phyloP scores from a whole-genome alignment of 2,888 invertebrate species.

The Heteropelma amictum region DNA sequence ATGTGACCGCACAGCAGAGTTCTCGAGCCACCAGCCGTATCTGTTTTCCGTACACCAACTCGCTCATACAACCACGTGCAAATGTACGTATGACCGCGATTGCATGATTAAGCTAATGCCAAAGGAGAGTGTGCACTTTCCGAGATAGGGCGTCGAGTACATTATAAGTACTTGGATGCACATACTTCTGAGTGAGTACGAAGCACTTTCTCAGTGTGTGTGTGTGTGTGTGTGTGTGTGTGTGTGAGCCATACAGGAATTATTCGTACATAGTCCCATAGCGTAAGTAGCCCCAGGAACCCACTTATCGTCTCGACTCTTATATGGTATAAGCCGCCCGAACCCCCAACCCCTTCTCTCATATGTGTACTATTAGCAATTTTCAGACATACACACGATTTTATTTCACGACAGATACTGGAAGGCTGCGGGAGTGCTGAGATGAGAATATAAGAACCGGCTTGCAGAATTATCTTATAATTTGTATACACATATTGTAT shows the following conservation, averaged over 20 bases:
- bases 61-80: neutral
- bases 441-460: constrained; percentile 42
- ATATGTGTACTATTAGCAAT: constrained; percentile 47
- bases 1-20: too few species aligned
- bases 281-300: constrained; percentile 52
- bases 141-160: constrained; percentile 51
- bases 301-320: constrained; percentile 55
- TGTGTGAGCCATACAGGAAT: constrained; percentile 31
- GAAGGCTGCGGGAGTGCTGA: constrained; percentile 19
- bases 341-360: neutral
- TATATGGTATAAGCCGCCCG: constrained; percentile 40
- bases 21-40: neutral
- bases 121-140: constrained; percentile 44
- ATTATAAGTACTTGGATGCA: constrained; percentile 44
- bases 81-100: constrained; percentile 40
- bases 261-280: constrained; percentile 24
- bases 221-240: neutral
- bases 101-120: constrained; percentile 62
- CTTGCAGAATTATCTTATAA: constrained; percentile 26
- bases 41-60: neutral
- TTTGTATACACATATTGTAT: neutral
- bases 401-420: constrained; percentile 48
- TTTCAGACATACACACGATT: constrained; percentile 43
- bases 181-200: constrained; percentile 23
- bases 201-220: neutral